Conservation (phyloP, 2,797 vertebrate genomes). For the Pachyuromys duprasi region DNA sequence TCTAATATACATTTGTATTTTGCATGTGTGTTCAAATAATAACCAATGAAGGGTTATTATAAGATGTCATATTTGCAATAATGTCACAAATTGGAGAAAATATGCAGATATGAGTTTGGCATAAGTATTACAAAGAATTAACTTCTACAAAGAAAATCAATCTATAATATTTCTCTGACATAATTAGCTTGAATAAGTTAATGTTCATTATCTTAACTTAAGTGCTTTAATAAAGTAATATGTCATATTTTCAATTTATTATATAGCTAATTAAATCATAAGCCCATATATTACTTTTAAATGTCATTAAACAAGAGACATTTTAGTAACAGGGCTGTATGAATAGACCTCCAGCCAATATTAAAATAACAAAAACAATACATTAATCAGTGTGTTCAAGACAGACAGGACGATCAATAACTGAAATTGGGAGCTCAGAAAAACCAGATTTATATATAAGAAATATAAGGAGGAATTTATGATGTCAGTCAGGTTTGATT, state of each 20-base stretch:
- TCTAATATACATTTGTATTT: neutral
- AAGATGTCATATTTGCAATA: neutral
- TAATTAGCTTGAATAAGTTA: neutral
- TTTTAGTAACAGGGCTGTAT: neutral
- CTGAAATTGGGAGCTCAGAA: neutral
- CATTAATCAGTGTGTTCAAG: neutral
- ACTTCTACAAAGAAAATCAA: neutral
- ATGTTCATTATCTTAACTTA: neutral
- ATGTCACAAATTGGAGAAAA: neutral
- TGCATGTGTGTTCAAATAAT: neutral
- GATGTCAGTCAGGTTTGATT: neutral
- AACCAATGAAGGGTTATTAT: neutral
- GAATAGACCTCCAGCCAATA: neutral
- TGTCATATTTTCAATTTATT: neutral
- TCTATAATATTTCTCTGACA: neutral
- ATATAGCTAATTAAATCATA: neutral
- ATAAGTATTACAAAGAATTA: neutral
- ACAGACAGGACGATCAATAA: neutral
- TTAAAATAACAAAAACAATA: neutral
- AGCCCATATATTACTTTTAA: slow-evolving; percentile 16
- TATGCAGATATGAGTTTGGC: neutral
- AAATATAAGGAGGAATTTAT: neutral
- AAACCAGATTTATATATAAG: neutral
- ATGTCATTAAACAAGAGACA: neutral
- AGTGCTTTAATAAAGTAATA: neutral